Evolutionary conservation across 1,140 invertebrate species (phyloP).

Genomic region (Coelopa frigida): DNA sequence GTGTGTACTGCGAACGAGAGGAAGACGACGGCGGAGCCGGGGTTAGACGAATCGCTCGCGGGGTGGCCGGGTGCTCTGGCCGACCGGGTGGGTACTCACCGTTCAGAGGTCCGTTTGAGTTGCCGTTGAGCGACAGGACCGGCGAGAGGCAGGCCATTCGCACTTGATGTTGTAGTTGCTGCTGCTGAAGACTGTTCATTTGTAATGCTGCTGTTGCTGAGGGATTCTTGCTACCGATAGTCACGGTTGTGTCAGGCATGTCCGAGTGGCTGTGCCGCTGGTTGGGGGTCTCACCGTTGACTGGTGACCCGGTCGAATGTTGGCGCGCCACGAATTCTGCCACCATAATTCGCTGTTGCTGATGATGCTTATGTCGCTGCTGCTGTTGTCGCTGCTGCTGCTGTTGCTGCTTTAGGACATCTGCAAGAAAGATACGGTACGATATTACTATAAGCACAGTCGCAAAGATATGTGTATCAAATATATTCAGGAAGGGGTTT

Average conservation of each 20-base stretch:
- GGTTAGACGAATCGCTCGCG: neutral
- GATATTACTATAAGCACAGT: no score
- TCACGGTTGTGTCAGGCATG: neutral
- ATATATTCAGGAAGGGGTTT: no score
- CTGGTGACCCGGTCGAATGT: no score
- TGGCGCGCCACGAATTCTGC: conserved; percentile 72
- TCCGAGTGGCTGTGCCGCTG: conserved; percentile 49
- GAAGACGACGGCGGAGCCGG: neutral
- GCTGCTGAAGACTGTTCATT: conserved; percentile 18
- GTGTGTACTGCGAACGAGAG: conserved; percentile 25
- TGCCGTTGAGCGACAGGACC: conserved; percentile 39
- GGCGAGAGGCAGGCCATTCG: conserved; percentile 35
- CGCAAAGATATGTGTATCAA: no score
- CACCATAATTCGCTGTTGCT: conserved; percentile 72
- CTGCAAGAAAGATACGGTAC: no score
- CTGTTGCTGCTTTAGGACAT: conserved; percentile 49
- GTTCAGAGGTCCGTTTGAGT: conserved; percentile 39
- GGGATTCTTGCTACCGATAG: no score
- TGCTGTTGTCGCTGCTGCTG: conserved; percentile 8
- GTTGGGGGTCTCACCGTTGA: no score
- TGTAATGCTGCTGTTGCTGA: neutral
- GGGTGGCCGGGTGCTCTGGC: no score
- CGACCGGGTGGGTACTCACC: no score
- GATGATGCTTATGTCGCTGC: neutral
- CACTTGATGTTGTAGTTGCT: conserved; percentile 18